Percentiles rank a stretch among this genome's conserved stretches.
Conservation (phyloP, 2,888 invertebrate genomes). For the Corbicula japonica region DNA sequence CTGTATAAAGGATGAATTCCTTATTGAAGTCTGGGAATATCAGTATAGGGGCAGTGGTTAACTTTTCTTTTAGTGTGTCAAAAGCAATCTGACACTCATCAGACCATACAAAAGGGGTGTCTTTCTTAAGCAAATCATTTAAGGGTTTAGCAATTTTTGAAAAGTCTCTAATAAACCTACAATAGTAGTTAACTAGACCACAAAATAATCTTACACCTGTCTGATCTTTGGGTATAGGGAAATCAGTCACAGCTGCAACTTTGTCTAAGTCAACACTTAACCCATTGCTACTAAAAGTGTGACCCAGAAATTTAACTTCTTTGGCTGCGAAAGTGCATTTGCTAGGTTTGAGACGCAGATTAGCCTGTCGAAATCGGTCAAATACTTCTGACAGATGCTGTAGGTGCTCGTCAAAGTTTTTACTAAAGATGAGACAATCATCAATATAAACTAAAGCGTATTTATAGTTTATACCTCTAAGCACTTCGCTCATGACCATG, state of each 20-base stretch:
- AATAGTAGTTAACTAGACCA: conserved; percentile 54
- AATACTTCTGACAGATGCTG: conserved; percentile 52
- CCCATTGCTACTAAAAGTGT: conserved; percentile 65
- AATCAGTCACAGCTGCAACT: conserved; percentile 30
- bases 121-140: conserved; percentile 50
- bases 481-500: conserved; percentile 59
- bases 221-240: conserved; percentile 48
- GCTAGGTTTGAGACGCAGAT: conserved; percentile 54
- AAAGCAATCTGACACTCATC: conserved; percentile 47
- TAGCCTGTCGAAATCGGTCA: conserved; percentile 50
- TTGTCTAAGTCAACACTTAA: conserved; percentile 54
- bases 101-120: conserved; percentile 50
- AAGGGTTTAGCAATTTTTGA: conserved; percentile 54
- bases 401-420: conserved; percentile 53
- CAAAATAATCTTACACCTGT: conserved; percentile 45
- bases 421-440: conserved; percentile 56
- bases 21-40: conserved; percentile 45
- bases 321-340: conserved; percentile 59
- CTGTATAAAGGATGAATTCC: conserved; percentile 18
- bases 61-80: conserved; percentile 27
- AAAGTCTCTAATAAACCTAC: conserved; percentile 52
- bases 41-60: conserved; percentile 52
- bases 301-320: conserved; percentile 58
- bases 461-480: too few species aligned
- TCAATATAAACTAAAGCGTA: conserved; percentile 60